Evolutionary conservation across 1,140 invertebrate species (phyloP).

Genomic region (Charaxes varanes): DNA sequence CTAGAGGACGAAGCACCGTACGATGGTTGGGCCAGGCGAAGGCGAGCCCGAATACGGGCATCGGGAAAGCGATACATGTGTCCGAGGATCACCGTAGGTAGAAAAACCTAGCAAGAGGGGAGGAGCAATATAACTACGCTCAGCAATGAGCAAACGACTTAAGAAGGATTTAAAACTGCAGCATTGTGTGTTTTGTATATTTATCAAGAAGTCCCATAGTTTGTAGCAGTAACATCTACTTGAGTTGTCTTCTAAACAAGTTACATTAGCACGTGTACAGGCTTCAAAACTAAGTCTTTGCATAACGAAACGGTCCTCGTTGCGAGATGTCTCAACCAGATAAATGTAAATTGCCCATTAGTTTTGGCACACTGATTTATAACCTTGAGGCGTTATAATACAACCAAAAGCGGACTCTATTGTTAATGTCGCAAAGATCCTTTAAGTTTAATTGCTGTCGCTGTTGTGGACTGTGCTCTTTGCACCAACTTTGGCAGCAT

Average conservation of each 20-base stretch:
- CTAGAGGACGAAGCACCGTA: too few species aligned
- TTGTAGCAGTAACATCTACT: too few species aligned
- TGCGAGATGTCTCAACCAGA: slow-evolving; percentile 49
- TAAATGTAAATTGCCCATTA: slow-evolving; percentile 57
- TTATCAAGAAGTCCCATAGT: too few species aligned
- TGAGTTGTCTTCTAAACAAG: background rate
- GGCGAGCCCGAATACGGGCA: too few species aligned
- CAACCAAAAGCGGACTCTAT: slow-evolving; percentile 16
- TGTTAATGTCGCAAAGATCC: slow-evolving; percentile 1
- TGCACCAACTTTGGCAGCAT: slow-evolving; percentile 24
- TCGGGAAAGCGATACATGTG: too few species aligned
- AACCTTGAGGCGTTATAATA: slow-evolving; percentile 6
- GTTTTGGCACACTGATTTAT: slow-evolving; percentile 24
- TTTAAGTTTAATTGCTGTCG: background rate
- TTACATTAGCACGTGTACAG: slow-evolving; percentile 8
- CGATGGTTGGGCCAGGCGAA: too few species aligned
- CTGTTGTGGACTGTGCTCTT: slow-evolving; percentile 12
- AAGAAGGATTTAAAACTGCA: too few species aligned
- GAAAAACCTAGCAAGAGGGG: too few species aligned
- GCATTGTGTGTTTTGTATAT: too few species aligned
- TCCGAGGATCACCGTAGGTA: too few species aligned
- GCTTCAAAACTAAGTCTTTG: slow-evolving; percentile 17
- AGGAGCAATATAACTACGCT: too few species aligned
- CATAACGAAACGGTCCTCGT: slow-evolving; percentile 39
- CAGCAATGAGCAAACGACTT: too few species aligned